Conservation (phyloP, 2,888 invertebrate species). For the Muschampia plurimacula region DNA sequence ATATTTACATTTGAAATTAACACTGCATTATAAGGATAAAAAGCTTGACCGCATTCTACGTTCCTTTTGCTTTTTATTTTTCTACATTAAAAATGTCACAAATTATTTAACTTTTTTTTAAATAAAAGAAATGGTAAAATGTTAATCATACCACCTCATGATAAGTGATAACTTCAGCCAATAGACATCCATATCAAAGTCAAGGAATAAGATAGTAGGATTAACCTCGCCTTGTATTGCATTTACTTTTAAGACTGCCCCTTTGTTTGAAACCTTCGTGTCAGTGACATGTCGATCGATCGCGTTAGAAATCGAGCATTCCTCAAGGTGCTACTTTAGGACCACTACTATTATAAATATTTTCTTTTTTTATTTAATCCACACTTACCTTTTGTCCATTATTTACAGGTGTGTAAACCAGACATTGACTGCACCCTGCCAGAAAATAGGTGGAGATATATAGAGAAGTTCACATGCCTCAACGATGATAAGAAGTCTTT, state of each 20-base stretch:
- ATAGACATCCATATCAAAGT: no score
- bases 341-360: neutral
- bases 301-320: neutral
- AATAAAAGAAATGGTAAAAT: no score
- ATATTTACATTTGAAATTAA: conserved; percentile 37
- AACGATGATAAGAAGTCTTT: conserved; percentile 82
- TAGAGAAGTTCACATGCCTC: conserved; percentile 89
- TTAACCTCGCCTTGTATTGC: no score
- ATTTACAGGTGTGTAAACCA: conserved; percentile 91
- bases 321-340: neutral
- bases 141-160: no score
- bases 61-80: no score
- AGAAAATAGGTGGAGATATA: conserved; percentile 87
- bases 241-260: no score
- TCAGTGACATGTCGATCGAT: no score
- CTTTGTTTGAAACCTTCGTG: no score
- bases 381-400: neutral
- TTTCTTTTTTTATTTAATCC: neutral
- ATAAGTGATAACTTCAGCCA: no score
- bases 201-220: no score
- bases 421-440: conserved; percentile 86
- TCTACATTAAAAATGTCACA: no score
- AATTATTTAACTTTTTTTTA: no score
- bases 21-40: conserved; percentile 6
- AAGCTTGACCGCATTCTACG: neutral